phyloP scores from a whole-genome alignment of 2,888 invertebrate genomes.

The Patella depressa region DNA sequence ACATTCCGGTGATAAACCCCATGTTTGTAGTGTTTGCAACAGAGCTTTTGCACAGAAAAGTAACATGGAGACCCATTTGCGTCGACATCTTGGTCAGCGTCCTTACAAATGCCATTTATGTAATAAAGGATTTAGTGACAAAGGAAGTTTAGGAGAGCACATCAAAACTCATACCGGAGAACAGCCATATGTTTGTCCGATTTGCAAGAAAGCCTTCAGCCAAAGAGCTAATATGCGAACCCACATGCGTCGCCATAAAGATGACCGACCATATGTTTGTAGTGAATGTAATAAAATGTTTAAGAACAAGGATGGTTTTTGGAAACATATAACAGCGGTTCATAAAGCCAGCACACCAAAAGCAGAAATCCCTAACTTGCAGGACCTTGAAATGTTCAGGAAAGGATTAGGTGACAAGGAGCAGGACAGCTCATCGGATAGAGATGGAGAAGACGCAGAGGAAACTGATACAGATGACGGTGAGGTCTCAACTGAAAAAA shows the following conservation, averaged over 20 bases:
- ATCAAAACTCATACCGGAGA: slow-evolving; percentile 31
- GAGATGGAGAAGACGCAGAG: not conserved
- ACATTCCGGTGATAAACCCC: slow-evolving; percentile 41
- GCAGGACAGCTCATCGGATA: not conserved
- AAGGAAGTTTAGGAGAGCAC: slow-evolving; percentile 26
- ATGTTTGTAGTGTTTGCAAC: slow-evolving; percentile 42
- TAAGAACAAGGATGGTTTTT: slow-evolving; percentile 17
- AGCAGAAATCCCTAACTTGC: not conserved
- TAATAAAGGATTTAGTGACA: slow-evolving; percentile 28
- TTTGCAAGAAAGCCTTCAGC: slow-evolving; percentile 30
- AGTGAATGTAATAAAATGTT: slow-evolving; percentile 16
- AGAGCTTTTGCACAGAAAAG: slow-evolving; percentile 37
- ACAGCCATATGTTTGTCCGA: slow-evolving; percentile 30
- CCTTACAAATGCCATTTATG: slow-evolving; percentile 37
- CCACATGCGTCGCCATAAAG: slow-evolving; percentile 24
- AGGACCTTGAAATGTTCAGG: not conserved
- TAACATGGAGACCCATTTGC: slow-evolving; percentile 36
- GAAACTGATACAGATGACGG: too few species aligned
- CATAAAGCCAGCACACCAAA: not conserved
- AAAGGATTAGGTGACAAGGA: not conserved
- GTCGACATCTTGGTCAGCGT: slow-evolving; percentile 30
- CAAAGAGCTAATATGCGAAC: slow-evolving; percentile 25
- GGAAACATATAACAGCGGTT: slow-evolving; percentile 15
- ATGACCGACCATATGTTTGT: slow-evolving; percentile 15
- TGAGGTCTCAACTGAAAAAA: too few species aligned